Conservation (phyloP, 2,113 vertebrate genomes). For the Hippoglossus stenolepis region DNA sequence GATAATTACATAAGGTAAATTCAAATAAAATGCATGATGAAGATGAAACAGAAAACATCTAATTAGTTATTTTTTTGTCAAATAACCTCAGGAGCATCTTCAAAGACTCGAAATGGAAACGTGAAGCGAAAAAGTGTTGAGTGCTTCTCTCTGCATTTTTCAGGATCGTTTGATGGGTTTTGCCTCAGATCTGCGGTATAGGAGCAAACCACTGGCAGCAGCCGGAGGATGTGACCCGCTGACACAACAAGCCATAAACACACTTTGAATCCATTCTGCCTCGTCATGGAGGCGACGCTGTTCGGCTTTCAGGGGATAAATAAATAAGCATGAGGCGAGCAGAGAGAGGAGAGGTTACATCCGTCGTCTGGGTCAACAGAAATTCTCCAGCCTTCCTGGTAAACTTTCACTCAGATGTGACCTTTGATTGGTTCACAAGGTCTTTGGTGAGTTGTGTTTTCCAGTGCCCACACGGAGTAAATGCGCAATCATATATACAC, state of each 20-base stretch:
- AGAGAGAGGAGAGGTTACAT: neutral
- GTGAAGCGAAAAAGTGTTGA: neutral
- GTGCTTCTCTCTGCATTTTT: slow-evolving; percentile 9
- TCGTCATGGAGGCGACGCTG: slow-evolving; percentile 14
- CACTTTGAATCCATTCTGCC: slow-evolving; percentile 33
- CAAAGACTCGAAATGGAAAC: neutral
- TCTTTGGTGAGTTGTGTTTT: slow-evolving; percentile 35
- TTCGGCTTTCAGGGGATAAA: slow-evolving; percentile 45
- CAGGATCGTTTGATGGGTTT: slow-evolving; percentile 9
- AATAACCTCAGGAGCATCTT: neutral
- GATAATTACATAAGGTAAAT: neutral
- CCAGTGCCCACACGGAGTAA: slow-evolving; percentile 7
- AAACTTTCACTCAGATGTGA: slow-evolving; percentile 33
- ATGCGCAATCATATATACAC: neutral
- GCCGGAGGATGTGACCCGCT: slow-evolving; percentile 33
- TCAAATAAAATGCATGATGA: neutral
- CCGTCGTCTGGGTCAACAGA: slow-evolving; percentile 13
- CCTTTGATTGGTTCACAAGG: slow-evolving; percentile 9
- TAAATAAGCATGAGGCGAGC: slow-evolving; percentile 30
- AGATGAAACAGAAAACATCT: neutral
- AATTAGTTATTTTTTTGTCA: neutral
- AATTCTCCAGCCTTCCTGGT: slow-evolving; percentile 25
- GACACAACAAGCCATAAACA: slow-evolving; percentile 52
- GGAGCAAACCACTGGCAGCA: slow-evolving; percentile 4
- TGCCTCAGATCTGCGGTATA: slow-evolving; percentile 8